Base-by-base conservation (phyloP, 1,140 invertebrate genomes). In the Rhynchophorus ferrugineus region DNA sequence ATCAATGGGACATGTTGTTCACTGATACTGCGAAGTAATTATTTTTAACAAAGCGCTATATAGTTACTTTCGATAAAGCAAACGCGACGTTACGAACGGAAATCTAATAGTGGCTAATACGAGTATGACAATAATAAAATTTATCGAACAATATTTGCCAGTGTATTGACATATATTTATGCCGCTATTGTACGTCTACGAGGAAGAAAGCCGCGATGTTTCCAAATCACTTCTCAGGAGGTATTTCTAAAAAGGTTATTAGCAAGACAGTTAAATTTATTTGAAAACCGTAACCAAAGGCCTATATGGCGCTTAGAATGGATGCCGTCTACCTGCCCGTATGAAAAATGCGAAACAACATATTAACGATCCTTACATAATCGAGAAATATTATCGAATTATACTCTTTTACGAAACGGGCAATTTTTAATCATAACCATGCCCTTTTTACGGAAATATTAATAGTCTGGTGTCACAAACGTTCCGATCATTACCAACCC, bases 311-410 rank as follows among this genome's bases (percentile, higher is more conserved):
- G 49, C 49, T 52, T 51, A 37, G 34, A 51, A 44, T 36, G 18
- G 33, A 21, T n/a, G 34, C 34, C 42, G 24, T 52, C 49, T 52
- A 52, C 49, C 49, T 52, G 49, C 13, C n/a, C 49, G 22, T 44
- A 52, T 52, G 49, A 52, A 52, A 52, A 52, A 52, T 52, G 33
- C 43, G 35, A 52, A 52, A 52, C 42, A 52, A 52, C 49, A 52
- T 52, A 52, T 52, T 52, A 52, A 52, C 35, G 49, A 52, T 42
- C 49, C 49, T 45, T 45, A 52, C 22, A 45, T 45, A 52, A 45
- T 44, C 33, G 22, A 52, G 22, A 44, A 52, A 45, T 45, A 45
- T 45, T 44, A 45, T 52, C 39, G 36, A 51, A 51, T 51, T 51
- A 51, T 41, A 51, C 49, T 44, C 41, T 44, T 41, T 51, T 44